phyloP scores from a whole-genome alignment of 2,113 vertebrate species.

The Phaethornis superciliosus region DNA sequence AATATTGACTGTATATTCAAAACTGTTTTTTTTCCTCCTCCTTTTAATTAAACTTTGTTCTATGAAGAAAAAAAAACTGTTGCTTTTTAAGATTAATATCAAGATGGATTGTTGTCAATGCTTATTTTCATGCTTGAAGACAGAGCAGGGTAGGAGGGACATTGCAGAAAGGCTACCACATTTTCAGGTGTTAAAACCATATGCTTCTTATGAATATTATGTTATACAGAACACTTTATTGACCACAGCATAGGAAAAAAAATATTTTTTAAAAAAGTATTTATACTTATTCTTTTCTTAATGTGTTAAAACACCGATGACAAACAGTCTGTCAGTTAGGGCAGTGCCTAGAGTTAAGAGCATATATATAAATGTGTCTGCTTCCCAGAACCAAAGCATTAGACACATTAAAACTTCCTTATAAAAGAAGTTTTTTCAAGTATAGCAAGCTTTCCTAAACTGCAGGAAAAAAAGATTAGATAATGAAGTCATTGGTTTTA shows the following conservation, averaged over 20 bases:
- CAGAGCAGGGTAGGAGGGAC: background rate
- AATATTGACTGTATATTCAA: background rate
- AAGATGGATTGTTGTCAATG: background rate
- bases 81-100: background rate
- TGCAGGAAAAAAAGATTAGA: background rate
- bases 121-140: background rate
- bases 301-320: background rate
- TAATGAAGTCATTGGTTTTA: background rate
- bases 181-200: background rate
- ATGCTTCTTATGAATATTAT: background rate
- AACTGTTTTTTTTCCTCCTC: rapidly evolving
- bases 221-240: background rate
- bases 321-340: background rate
- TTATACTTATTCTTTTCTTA: background rate
- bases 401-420: background rate
- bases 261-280: no score
- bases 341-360: background rate
- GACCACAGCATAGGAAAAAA: background rate
- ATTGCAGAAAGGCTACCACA: background rate
- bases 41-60: background rate
- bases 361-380: background rate
- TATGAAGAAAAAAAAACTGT: background rate
- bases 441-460: background rate
- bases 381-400: background rate
- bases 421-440: background rate